Conservation (phyloP, 2,797 vertebrate species). For the Podarcis lilfordi region DNA sequence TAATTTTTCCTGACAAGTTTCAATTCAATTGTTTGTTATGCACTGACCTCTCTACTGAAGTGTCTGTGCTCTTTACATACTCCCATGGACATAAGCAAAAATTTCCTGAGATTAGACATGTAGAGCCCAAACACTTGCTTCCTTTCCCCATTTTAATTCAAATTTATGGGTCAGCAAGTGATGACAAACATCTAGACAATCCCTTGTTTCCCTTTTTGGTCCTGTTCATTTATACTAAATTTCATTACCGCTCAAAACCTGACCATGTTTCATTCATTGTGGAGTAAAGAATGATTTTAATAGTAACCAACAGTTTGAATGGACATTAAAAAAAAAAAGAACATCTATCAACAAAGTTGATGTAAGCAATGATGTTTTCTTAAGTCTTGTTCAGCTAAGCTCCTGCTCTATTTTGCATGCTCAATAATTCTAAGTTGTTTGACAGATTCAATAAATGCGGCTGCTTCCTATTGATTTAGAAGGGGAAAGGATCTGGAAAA, state of each 20-base stretch:
- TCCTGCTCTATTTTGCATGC: not conserved
- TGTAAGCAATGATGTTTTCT: not conserved
- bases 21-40: not conserved
- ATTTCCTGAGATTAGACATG: not conserved
- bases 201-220: not conserved
- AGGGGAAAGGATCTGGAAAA: not conserved
- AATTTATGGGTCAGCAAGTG: not conserved
- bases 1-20: not conserved
- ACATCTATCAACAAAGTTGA: not conserved
- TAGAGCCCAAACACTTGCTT: not conserved
- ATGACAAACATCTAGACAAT: not conserved
- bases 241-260: not conserved
- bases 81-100: not conserved
- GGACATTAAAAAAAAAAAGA: too few species aligned
- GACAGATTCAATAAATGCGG: not conserved
- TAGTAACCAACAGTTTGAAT: not conserved
- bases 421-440: not conserved
- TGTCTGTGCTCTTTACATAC: not conserved
- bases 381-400: not conserved
- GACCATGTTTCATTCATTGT: not conserved
- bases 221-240: not conserved
- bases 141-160: not conserved
- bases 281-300: not conserved
- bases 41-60: not conserved
- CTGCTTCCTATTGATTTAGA: conserved; percentile 13